Evolutionary conservation across 2,113 vertebrate genomes (phyloP).

Genomic region (Madoqua kirkii): DNA sequence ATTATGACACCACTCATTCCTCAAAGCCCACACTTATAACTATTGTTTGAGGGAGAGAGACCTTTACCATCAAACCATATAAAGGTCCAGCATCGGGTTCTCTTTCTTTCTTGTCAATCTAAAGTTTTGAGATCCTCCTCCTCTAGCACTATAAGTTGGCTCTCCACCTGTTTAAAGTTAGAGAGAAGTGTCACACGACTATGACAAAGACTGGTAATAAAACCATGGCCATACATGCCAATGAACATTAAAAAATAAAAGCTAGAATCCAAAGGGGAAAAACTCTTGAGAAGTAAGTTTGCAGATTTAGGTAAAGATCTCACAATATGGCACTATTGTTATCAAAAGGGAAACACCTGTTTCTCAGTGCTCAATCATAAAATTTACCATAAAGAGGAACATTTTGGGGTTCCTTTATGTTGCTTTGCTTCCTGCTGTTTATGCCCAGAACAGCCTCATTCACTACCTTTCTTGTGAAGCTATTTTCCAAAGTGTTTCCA

Average conservation of each 20-base stretch:
- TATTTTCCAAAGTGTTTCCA: conserved; percentile 62
- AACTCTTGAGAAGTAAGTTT: conserved; percentile 67
- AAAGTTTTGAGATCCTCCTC: background rate
- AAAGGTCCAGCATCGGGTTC: conserved; percentile 19
- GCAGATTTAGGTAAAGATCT: conserved; percentile 66
- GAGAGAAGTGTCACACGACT: conserved; percentile 33
- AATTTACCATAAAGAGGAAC: conserved; percentile 49
- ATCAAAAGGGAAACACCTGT: conserved; percentile 74
- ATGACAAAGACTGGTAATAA: conserved; percentile 54
- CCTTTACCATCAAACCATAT: conserved; percentile 39
- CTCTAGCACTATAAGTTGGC: background rate
- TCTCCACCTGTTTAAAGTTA: conserved; percentile 39
- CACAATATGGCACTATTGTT: conserved; percentile 78
- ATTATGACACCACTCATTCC: background rate
- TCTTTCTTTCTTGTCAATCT: background rate
- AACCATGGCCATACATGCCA: conserved; percentile 58
- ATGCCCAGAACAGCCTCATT: conserved; percentile 24
- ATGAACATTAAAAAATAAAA: conserved; percentile 65
- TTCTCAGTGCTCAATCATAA: conserved; percentile 64
- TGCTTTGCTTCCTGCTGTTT: conserved; percentile 50
- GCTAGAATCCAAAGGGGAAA: conserved; percentile 63
- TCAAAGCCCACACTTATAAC: conserved; percentile 23
- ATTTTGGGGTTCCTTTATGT: conserved; percentile 36
- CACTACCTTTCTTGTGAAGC: conserved; percentile 50
- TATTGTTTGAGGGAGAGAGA: conserved; percentile 32